phyloP scores from a whole-genome alignment of 2,113 vertebrate species.

The Pleuronectes platessa region DNA sequence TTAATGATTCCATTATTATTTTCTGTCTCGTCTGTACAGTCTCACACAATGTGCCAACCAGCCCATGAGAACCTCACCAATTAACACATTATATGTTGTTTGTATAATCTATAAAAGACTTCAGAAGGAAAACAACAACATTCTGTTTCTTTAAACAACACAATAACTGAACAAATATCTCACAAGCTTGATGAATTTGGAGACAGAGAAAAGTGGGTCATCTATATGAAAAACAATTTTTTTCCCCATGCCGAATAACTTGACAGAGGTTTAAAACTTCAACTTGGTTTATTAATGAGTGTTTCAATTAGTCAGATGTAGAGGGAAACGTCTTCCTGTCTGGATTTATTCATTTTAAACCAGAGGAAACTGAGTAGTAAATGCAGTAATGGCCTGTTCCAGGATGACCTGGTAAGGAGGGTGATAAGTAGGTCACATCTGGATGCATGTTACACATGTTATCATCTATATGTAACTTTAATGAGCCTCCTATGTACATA shows the following conservation, averaged over 20 bases:
- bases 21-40: neutral
- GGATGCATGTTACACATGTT: slow-evolving; percentile 55
- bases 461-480: slow-evolving; percentile 53
- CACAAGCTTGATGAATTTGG: neutral
- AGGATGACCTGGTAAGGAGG: slow-evolving; percentile 22
- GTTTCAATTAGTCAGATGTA: neutral
- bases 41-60: neutral
- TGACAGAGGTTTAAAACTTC: neutral
- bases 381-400: neutral
- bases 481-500: slow-evolving; percentile 33
- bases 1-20: neutral
- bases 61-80: neutral
- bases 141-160: too few species aligned
- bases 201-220: neutral
- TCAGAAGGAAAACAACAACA: too few species aligned
- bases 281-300: too few species aligned
- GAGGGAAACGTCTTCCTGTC: neutral
- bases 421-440: slow-evolving; percentile 58
- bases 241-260: neutral
- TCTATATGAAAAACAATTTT: neutral
- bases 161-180: too few species aligned
- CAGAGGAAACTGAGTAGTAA: neutral
- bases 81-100: neutral
- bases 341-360: neutral
- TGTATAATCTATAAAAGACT: neutral